Conservation (phyloP, 2,797 vertebrate species). For the Cottoperca gobio region DNA sequence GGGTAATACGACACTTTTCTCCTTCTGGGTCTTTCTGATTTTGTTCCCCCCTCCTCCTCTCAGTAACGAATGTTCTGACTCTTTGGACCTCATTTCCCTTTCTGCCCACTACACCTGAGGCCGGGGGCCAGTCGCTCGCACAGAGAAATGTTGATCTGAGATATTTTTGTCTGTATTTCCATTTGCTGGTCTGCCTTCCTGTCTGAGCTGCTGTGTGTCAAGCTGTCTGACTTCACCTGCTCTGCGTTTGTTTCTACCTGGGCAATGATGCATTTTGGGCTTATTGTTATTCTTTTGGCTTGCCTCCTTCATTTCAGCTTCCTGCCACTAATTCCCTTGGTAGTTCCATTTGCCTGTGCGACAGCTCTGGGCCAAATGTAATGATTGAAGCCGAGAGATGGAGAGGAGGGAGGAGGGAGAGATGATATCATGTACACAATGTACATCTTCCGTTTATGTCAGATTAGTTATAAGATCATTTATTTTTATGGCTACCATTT, state of each 20-base stretch:
- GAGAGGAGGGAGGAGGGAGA: slow-evolving; percentile 27
- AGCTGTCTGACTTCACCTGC: slow-evolving; percentile 34
- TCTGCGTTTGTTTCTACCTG: slow-evolving; percentile 6
- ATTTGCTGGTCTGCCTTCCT: slow-evolving; percentile 1
- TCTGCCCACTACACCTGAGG: slow-evolving; percentile 14
- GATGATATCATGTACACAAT: slow-evolving; percentile 57
- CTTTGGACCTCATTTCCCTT: background rate
- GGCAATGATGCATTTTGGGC: slow-evolving; percentile 14
- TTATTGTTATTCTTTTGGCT: slow-evolving; percentile 62
- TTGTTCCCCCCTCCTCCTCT: background rate
- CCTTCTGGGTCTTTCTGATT: background rate
- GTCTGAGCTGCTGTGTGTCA: slow-evolving; percentile 7
- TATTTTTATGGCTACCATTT: slow-evolving; percentile 22
- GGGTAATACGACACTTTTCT: background rate
- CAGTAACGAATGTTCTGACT: slow-evolving; percentile 2
- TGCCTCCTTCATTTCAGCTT: slow-evolving; percentile 33
- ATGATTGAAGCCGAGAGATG: slow-evolving; percentile 50
- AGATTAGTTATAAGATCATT: slow-evolving; percentile 56
- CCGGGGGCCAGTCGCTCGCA: background rate
- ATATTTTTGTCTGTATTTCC: slow-evolving; percentile 10
- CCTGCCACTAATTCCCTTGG: slow-evolving; percentile 37
- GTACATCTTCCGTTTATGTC: slow-evolving; percentile 56
- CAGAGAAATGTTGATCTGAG: slow-evolving; percentile 6
- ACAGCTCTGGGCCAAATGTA: slow-evolving; percentile 62
- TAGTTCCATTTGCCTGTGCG: slow-evolving; percentile 62